These are phyloP conservation scores for Phania funesta DNA, from an alignment of 2,888 invertebrate genomes.

Conservation along the genomic window DNA sequence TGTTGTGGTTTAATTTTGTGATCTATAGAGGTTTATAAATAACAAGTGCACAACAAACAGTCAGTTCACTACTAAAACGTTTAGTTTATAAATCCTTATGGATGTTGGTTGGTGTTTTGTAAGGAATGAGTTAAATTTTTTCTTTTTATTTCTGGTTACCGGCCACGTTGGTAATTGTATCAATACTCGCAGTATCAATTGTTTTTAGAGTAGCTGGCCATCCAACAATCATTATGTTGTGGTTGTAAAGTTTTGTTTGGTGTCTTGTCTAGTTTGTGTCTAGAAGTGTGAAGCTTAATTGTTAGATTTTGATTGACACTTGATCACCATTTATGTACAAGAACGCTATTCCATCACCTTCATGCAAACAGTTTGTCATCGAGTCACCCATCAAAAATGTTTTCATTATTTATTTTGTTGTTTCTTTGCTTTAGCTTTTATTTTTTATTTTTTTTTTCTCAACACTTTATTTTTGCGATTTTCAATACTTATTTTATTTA, in stretches of 20 bases:
- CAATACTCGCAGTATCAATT: background rate
- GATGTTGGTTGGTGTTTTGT: conserved; percentile 25
- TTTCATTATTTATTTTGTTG: conserved; percentile 6
- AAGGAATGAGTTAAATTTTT: background rate
- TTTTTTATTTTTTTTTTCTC: conserved; percentile 8
- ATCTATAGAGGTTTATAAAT: conserved; percentile 11
- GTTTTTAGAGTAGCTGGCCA: background rate
- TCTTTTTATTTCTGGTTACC: conserved; percentile 18
- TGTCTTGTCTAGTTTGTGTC: conserved; percentile 54
- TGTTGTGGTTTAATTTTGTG: background rate
- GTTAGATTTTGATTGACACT: conserved; percentile 67
- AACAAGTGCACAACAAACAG: conserved; percentile 28
- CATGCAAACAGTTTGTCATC: conserved; percentile 59
- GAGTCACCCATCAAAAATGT: conserved; percentile 59
- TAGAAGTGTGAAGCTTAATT: conserved; percentile 68
- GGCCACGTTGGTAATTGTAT: background rate
- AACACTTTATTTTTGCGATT: conserved; percentile 1
- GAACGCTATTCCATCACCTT: conserved; percentile 59
- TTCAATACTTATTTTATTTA: conserved; percentile 28
- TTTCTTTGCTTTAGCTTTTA: background rate
- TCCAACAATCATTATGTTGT: background rate
- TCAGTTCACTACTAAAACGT: conserved; percentile 28
- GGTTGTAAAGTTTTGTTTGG: conserved; percentile 16
- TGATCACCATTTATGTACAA: conserved; percentile 63
- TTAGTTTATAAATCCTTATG: conserved; percentile 57